phyloP scores from a whole-genome alignment of 2,888 invertebrate genomes.

The Trissonchulus latispiculum region DNA sequence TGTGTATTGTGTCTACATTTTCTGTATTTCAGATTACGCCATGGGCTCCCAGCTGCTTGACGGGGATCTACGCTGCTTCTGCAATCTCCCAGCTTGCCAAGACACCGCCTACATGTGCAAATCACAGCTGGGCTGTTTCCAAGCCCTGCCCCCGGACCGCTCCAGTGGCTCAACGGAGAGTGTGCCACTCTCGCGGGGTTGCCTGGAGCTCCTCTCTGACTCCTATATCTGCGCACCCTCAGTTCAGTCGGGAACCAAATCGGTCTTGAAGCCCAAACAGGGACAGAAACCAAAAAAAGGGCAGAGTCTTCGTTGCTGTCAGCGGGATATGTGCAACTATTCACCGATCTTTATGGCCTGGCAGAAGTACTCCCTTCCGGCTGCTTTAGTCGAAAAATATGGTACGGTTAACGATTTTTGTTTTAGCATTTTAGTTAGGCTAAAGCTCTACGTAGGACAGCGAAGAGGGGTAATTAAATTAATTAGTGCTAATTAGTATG shows the following conservation, averaged over 20 bases:
- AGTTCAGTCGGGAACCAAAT: too few relatives aligned
- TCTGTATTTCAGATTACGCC: not conserved
- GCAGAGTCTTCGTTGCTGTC: slow-evolving; percentile 58
- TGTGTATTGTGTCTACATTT: too few relatives aligned
- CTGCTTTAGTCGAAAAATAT: too few relatives aligned
- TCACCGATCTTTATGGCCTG: too few relatives aligned
- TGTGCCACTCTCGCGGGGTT: slow-evolving; percentile 53
- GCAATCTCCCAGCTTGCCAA: slow-evolving; percentile 69
- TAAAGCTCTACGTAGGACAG: too few relatives aligned
- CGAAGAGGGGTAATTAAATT: too few relatives aligned
- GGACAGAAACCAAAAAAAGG: slow-evolving; percentile 17
- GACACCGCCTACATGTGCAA: slow-evolving; percentile 72
- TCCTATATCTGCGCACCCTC: slow-evolving; percentile 30
- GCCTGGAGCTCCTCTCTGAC: slow-evolving; percentile 57
- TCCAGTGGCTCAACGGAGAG: too few relatives aligned
- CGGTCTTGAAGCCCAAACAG: too few relatives aligned
- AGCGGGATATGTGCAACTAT: slow-evolving; percentile 71
- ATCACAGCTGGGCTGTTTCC: slow-evolving; percentile 61
- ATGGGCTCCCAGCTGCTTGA: not conserved
- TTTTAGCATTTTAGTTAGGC: too few relatives aligned
- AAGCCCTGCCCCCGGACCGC: slow-evolving; percentile 54
- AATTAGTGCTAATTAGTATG: too few relatives aligned
- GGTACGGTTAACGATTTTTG: too few relatives aligned
- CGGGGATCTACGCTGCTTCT: slow-evolving; percentile 64
- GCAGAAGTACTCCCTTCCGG: too few relatives aligned